phyloP scores from a whole-genome alignment of 2,797 vertebrate genomes.

The Cossypha niveicapilla region DNA sequence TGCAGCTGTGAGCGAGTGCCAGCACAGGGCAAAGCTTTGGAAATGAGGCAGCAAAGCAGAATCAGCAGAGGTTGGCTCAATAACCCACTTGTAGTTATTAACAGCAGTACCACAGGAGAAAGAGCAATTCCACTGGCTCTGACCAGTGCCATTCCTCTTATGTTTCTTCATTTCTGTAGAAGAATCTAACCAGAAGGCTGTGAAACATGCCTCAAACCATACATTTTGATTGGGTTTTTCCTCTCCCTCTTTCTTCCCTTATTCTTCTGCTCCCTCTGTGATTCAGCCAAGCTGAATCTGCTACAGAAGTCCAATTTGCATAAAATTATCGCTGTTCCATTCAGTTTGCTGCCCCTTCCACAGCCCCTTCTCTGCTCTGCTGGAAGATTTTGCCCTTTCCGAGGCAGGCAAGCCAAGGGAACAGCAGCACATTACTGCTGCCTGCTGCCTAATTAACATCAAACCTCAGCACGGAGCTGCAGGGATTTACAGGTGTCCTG shows the following conservation, averaged over 20 bases:
- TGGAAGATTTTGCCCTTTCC: conserved; percentile 67
- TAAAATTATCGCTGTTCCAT: conserved; percentile 70
- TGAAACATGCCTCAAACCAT: conserved; percentile 64
- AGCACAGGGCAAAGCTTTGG: conserved; percentile 55
- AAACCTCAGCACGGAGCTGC: conserved; percentile 66
- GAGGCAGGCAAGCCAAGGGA: conserved; percentile 64
- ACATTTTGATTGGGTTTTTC: conserved; percentile 55
- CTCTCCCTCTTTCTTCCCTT: conserved; percentile 14
- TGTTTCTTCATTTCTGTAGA: conserved; percentile 51
- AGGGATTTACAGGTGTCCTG: conserved; percentile 72
- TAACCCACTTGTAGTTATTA: conserved; percentile 70
- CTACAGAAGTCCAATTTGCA: conserved; percentile 68
- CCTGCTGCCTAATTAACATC: conserved; percentile 74
- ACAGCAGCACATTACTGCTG: conserved; percentile 52
- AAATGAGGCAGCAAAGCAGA: conserved; percentile 71
- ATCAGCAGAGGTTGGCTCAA: conserved; percentile 70
- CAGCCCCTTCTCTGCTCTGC: conserved; percentile 64
- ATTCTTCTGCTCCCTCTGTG: conserved; percentile 50
- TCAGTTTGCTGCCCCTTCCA: conserved; percentile 61
- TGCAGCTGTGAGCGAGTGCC: conserved; percentile 61
- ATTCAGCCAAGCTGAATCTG: conserved; percentile 64
- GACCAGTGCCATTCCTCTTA: conserved; percentile 68
- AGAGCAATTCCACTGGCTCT: conserved; percentile 69
- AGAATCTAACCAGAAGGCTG: conserved; percentile 66
- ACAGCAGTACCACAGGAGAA: conserved; percentile 62